Base-by-base conservation (phyloP, 2,797 vertebrate genomes). In the Schizothorax lantsangensis region DNA sequence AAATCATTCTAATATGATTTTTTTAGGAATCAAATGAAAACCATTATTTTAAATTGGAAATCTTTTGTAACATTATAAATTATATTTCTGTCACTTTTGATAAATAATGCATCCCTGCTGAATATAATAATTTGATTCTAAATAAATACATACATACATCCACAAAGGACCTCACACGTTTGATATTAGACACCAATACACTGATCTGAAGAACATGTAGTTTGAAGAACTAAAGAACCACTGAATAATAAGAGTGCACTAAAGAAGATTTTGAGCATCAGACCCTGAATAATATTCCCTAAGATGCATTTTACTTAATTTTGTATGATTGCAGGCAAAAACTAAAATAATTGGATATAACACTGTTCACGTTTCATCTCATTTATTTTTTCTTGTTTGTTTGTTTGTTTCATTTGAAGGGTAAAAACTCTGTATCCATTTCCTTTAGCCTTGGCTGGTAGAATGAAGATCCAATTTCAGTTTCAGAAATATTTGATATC, bases 401-500 rank as follows among this genome's bases (percentile, higher is more conserved):
- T 43, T 4, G 14, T 19, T 74, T 11, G n/a, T 47, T 74, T 74
- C 1, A 40, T 73, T 71, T 62, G 1, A 57, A 45, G 38, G 5
- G 52, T 40, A 47, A 64, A 64, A 68, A 64, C 23, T 19, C 15
- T 59, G 12, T 47, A 62, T 43, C 5, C n/a, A 47, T 84, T 78
- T 49, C 15, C 23, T 75, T 17, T 38, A 8, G n/a, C 21, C 59
- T 54, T 26, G 30, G 52, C 43, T 68, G 14, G 26, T 47, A 69
- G 62, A 40, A 17, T 49, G 12, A 2, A 30, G 5, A 21, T 66
- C 59, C 26, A 43, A 19, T 23, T 74, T 47, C 17, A 72, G 36
- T 74, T 83, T 14, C 33, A 66, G 43, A 83, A 62, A 73, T 59
- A 73, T 59, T 14, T 45, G 1, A 43, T 33, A 62, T 83, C 10